Conservation (phyloP, 2,888 invertebrate genomes). For the Andricus quercusramuli region DNA sequence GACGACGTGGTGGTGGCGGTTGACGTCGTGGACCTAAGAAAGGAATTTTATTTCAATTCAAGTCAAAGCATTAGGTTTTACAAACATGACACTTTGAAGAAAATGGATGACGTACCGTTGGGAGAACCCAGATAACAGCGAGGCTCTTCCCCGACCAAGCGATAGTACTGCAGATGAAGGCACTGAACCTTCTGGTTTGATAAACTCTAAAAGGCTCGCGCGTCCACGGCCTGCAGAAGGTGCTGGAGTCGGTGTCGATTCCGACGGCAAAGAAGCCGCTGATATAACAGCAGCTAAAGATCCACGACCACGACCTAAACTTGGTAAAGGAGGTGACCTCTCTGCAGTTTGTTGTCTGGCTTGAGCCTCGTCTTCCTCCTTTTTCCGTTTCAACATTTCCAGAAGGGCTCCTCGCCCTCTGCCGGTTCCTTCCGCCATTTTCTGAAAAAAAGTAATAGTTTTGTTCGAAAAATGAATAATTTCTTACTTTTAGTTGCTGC, state of each 20-base stretch:
- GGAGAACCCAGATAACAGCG: not conserved
- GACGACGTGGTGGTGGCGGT: slow-evolving; percentile 18
- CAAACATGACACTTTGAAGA: not conserved
- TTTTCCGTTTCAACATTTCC: slow-evolving; percentile 52
- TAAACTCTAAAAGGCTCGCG: slow-evolving; percentile 35
- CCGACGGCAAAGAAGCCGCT: not conserved
- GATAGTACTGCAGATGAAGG: slow-evolving; percentile 19
- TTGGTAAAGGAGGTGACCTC: not conserved
- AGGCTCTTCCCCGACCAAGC: slow-evolving; percentile 45
- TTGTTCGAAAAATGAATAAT: not conserved
- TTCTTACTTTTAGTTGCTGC: no score
- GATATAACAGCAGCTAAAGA: slow-evolving; percentile 22
- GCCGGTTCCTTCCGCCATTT: slow-evolving; percentile 42
- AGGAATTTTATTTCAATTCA: not conserved
- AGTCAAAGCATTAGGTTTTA: not conserved
- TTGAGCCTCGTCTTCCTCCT: slow-evolving; percentile 26
- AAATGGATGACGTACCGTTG: not conserved
- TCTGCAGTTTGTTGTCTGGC: not conserved
- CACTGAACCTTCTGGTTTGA: slow-evolving; percentile 7
- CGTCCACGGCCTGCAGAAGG: slow-evolving; percentile 41
- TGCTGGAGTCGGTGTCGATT: slow-evolving; percentile 8
- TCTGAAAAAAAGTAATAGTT: slow-evolving; percentile 13
- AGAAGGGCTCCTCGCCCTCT: slow-evolving; percentile 53
- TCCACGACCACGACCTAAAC: slow-evolving; percentile 52
- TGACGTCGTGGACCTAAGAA: slow-evolving; percentile 23